phyloP scores from a whole-genome alignment of 2,797 vertebrate genomes.

The Molossus molossus region DNA sequence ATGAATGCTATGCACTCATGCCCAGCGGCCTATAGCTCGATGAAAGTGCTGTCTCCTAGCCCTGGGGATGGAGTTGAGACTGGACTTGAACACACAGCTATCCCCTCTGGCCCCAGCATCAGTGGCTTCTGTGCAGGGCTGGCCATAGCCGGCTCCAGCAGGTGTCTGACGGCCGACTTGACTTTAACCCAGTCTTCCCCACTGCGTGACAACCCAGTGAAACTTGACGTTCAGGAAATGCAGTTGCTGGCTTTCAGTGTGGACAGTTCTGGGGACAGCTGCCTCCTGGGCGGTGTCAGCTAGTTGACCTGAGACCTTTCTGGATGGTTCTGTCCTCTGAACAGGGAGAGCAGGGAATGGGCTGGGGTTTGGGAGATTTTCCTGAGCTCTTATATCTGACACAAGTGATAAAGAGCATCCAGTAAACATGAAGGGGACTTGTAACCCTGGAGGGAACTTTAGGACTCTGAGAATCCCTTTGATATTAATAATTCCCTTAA shows the following conservation, averaged over 20 bases:
- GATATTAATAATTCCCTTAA: neutral
- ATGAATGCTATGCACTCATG: neutral
- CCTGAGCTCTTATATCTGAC: neutral
- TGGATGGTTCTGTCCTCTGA: neutral
- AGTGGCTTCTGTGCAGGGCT: neutral
- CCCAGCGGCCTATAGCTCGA: neutral
- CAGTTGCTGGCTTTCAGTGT: slow-evolving; percentile 1
- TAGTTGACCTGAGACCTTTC: neutral
- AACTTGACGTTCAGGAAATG: neutral
- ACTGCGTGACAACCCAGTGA: neutral
- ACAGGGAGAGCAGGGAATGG: neutral
- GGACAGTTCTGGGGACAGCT: neutral
- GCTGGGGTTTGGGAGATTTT: neutral
- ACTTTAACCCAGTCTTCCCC: neutral
- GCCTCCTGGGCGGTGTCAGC: neutral
- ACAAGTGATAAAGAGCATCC: neutral
- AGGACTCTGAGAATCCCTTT: neutral
- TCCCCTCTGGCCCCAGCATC: neutral
- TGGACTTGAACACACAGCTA: neutral
- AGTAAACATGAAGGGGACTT: neutral
- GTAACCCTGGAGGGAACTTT: neutral
- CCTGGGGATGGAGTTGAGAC: neutral
- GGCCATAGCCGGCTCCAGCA: neutral
- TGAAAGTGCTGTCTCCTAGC: neutral
- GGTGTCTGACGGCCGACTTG: neutral